Evolutionary conservation across 2,888 invertebrate species (phyloP).

Genomic region (Trachelus iudaicus): DNA sequence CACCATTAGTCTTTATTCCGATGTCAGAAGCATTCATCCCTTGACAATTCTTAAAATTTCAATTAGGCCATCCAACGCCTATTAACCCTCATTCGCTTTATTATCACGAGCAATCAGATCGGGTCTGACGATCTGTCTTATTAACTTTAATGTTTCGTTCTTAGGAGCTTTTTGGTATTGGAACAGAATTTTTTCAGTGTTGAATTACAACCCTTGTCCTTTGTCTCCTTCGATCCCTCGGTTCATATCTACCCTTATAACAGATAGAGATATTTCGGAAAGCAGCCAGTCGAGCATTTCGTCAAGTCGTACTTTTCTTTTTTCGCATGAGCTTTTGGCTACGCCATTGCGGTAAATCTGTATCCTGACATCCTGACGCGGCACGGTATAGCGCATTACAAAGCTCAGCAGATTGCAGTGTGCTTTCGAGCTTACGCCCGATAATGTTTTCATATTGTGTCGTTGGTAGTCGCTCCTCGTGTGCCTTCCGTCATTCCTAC

Average conservation of each 20-base stretch:
- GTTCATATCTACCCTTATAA: neutral
- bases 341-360: constrained; percentile 35
- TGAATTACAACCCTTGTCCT: neutral
- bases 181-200: neutral
- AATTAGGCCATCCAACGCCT: neutral
- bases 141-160: neutral
- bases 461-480: neutral
- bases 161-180: neutral
- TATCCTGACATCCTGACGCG: constrained; percentile 61
- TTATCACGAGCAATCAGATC: neutral
- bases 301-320: neutral
- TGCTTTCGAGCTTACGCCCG: constrained; percentile 60
- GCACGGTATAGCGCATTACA: constrained; percentile 42
- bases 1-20: neutral
- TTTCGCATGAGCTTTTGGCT: constrained; percentile 19
- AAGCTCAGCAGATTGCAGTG: constrained; percentile 65
- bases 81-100: neutral
- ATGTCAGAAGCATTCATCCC: neutral
- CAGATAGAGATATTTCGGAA: neutral
- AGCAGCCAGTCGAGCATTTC: neutral
- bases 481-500: neutral
- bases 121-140: neutral
- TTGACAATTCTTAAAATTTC: neutral
- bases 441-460: constrained; percentile 64
- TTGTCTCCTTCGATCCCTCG: neutral